These are phyloP conservation scores for Tinamus guttatus DNA, from an alignment of 2,113 vertebrate genomes.

Conservation along the genomic window DNA sequence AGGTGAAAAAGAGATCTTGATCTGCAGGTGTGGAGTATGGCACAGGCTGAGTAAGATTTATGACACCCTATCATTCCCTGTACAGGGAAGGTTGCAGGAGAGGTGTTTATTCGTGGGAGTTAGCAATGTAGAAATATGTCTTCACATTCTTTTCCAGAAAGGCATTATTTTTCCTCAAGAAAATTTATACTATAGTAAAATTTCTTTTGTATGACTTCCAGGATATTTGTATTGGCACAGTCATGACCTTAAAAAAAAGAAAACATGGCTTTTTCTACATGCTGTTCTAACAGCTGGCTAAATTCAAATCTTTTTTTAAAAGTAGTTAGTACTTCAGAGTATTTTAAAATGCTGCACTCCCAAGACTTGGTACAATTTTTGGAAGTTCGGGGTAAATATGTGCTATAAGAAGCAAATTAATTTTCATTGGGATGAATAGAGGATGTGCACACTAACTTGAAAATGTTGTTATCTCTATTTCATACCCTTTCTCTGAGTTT, in stretches of 20 bases:
- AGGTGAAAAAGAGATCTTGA: not conserved
- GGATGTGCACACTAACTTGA: not conserved
- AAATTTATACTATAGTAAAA: not conserved
- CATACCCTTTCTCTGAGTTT: not conserved
- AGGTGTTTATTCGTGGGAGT: rapidly evolving
- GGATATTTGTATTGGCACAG: not conserved
- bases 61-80: not conserved
- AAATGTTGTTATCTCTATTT: not conserved
- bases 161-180: not conserved
- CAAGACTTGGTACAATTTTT: not conserved
- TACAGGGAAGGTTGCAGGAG: not conserved
- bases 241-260: not conserved
- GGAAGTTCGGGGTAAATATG: not conserved
- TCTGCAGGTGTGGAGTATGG: not conserved
- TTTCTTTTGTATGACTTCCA: not conserved
- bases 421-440: not conserved
- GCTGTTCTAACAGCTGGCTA: not conserved
- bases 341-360: not conserved
- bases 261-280: not conserved
- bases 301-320: not conserved
- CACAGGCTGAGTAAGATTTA: not conserved
- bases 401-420: not conserved
- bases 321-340: not conserved
- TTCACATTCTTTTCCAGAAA: not conserved
- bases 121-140: not conserved